phyloP scores from a whole-genome alignment of 2,797 vertebrate genomes.

The Valencia hispanica region DNA sequence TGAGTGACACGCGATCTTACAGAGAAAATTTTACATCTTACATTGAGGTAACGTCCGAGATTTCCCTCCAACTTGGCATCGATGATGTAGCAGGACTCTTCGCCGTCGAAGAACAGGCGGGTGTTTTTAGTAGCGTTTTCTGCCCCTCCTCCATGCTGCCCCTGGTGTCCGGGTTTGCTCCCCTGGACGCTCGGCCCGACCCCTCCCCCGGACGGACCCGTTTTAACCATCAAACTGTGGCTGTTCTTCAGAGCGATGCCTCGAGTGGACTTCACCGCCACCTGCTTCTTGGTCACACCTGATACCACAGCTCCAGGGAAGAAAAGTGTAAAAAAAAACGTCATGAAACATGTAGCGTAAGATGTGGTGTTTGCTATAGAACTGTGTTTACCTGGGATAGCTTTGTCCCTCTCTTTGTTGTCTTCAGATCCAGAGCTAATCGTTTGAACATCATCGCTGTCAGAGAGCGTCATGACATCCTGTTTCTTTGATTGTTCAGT shows the following conservation, averaged over 20 bases:
- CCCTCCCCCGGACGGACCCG: slow-evolving; percentile 75
- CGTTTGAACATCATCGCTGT: slow-evolving; percentile 98
- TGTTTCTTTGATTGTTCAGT: slow-evolving; percentile 73
- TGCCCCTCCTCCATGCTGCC: slow-evolving; percentile 76
- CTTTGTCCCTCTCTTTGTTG: slow-evolving; percentile 85
- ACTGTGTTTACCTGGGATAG: slow-evolving; percentile 59
- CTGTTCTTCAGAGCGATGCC: slow-evolving; percentile 92
- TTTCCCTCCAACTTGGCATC: slow-evolving; percentile 98
- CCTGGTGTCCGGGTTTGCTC: slow-evolving; percentile 73
- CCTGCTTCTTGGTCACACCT: slow-evolving; percentile 91
- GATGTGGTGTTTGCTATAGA: not conserved
- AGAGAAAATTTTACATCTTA: slow-evolving; percentile 65
- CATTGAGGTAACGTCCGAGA: slow-evolving; percentile 96
- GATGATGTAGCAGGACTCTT: slow-evolving; percentile 99
- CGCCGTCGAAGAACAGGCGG: slow-evolving; percentile 93
- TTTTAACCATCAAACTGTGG: slow-evolving; percentile 91
- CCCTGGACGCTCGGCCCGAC: slow-evolving; percentile 78
- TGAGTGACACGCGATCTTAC: not conserved
- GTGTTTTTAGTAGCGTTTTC: slow-evolving; percentile 85
- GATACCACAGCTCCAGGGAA: not conserved
- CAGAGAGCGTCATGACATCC: slow-evolving; percentile 93
- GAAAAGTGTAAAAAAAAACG: slow-evolving; percentile 3
- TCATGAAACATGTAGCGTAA: not conserved
- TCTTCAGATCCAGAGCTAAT: slow-evolving; percentile 97
- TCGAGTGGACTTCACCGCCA: slow-evolving; percentile 95